Percentiles rank a stretch among this genome's conserved stretches.
These are phyloP conservation scores for Elymnias hypermnestra DNA, from an alignment of 1,140 invertebrate species.

Conservation along the genomic window DNA sequence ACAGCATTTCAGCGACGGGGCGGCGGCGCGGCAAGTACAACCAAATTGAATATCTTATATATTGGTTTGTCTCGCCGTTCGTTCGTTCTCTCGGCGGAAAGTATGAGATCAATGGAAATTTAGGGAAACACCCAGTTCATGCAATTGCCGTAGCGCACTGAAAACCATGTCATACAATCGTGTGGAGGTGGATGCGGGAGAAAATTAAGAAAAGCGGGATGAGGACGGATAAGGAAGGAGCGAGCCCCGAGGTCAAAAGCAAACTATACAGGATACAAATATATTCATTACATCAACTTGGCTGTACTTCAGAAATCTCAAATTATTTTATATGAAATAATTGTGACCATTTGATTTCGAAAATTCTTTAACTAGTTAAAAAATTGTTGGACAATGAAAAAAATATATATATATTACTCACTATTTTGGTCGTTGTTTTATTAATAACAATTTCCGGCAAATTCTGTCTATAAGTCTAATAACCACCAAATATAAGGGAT, in stretches of 20 bases:
- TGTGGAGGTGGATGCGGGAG: constrained; percentile 38
- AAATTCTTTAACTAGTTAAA: no score
- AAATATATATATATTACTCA: no score
- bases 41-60: constrained; percentile 51
- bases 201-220: constrained; percentile 44
- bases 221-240: constrained; percentile 31
- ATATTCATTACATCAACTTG: constrained; percentile 46
- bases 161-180: constrained; percentile 32
- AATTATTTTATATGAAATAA: background rate
- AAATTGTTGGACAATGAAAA: no score
- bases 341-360: background rate
- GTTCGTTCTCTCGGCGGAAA: constrained; percentile 1
- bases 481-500: no score
- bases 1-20: no score
- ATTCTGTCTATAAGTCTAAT: no score
- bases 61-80: constrained; percentile 4
- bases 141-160: constrained; percentile 19
- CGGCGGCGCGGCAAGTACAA: constrained; percentile 60
- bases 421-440: no score
- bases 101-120: background rate
- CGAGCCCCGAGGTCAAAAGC: constrained; percentile 58
- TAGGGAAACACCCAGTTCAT: constrained; percentile 10
- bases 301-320: constrained; percentile 49
- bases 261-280: constrained; percentile 25
- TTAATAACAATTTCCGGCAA: no score